Conservation (phyloP, 1,140 invertebrate species). For the Littorina saxatilis region DNA sequence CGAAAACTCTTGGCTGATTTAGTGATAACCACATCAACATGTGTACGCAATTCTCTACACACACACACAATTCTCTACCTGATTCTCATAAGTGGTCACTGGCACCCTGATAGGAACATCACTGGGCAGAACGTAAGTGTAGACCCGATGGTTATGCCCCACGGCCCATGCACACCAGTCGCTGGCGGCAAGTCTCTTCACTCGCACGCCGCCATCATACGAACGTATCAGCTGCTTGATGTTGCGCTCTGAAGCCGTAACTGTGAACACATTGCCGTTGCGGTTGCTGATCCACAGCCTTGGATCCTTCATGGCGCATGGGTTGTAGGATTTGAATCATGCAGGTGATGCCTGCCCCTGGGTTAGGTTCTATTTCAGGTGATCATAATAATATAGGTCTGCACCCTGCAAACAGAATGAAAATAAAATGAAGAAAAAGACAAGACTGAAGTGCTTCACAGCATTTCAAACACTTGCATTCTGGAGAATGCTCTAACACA, state of each 20-base stretch:
- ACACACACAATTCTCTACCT: too few species aligned
- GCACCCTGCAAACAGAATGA: too few species aligned
- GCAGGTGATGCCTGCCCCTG: too few species aligned
- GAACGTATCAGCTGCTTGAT: slow-evolving; percentile 84
- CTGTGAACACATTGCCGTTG: slow-evolving; percentile 89
- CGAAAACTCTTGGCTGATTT: too few species aligned
- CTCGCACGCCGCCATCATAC: slow-evolving; percentile 86
- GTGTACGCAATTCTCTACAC: too few species aligned
- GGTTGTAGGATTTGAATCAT: background rate
- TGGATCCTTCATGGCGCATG: slow-evolving; percentile 60
- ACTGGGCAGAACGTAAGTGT: slow-evolving; percentile 90
- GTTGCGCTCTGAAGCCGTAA: slow-evolving; percentile 85
- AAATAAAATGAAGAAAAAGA: too few species aligned
- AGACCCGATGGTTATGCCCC: slow-evolving; percentile 92
- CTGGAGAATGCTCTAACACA: too few species aligned
- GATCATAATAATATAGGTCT: too few species aligned
- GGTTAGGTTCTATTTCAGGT: too few species aligned
- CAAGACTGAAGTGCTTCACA: too few species aligned
- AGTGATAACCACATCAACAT: too few species aligned
- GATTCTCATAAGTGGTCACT: slow-evolving; percentile 94
- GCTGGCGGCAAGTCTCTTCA: slow-evolving; percentile 88
- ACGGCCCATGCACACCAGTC: slow-evolving; percentile 93
- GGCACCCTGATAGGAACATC: slow-evolving; percentile 93
- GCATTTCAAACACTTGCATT: too few species aligned
- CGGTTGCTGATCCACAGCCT: slow-evolving; percentile 89